phyloP scores from a whole-genome alignment of 2,888 invertebrate species.

The Agonopterix heracliana region DNA sequence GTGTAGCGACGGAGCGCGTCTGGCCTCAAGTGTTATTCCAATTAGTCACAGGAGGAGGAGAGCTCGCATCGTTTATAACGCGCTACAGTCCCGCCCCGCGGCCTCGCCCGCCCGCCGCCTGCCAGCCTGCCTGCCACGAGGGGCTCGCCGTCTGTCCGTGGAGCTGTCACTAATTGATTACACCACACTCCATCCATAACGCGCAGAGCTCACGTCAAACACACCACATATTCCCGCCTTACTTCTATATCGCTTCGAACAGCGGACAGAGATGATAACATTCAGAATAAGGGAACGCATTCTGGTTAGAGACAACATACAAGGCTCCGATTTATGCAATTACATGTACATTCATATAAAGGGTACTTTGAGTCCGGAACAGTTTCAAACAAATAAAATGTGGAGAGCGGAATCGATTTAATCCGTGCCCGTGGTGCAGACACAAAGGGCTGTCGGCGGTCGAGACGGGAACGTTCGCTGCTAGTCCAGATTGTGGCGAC shows the following conservation, averaged over 20 bases:
- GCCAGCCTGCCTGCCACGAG: not conserved
- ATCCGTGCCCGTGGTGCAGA: too few species aligned
- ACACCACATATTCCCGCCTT: too few species aligned
- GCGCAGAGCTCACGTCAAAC: not conserved
- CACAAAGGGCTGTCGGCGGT: not conserved
- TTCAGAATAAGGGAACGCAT: too few species aligned
- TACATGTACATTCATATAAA: too few species aligned
- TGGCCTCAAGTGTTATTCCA: constrained; percentile 11
- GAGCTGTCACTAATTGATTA: constrained; percentile 9
- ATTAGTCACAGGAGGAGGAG: constrained; percentile 4
- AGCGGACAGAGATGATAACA: too few species aligned
- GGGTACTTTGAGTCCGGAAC: too few species aligned
- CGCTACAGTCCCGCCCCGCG: not conserved
- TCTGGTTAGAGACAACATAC: too few species aligned
- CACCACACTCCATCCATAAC: not conserved
- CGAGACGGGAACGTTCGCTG: not conserved
- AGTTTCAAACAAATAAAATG: too few species aligned
- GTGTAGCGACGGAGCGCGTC: not conserved
- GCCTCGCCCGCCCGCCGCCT: not conserved
- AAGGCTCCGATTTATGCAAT: too few species aligned
- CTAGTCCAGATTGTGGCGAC: too few species aligned
- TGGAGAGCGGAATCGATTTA: too few species aligned
- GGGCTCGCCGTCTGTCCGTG: not conserved
- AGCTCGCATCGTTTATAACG: constrained; percentile 2
- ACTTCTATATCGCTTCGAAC: too few species aligned